Evolutionary conservation across 2,888 invertebrate genomes (phyloP).

Genomic region (Villa cingulata): DNA sequence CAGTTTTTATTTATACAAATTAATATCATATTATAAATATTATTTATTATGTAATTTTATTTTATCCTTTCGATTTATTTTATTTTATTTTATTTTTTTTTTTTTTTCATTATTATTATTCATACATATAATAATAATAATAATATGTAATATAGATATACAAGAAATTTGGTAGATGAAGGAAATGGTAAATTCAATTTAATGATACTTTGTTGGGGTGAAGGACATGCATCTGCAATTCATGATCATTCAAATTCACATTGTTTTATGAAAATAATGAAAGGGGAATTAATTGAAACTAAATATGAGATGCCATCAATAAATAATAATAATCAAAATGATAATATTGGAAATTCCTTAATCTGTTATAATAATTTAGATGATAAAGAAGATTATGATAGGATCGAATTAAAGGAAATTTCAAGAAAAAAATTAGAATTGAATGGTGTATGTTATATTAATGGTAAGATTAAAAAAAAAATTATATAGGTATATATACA

Average conservation of each 20-base stretch:
- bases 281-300: constrained; percentile 71
- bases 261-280: constrained; percentile 92
- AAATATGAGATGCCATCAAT: constrained; percentile 31
- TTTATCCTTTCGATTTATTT: no score
- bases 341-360: constrained; percentile 16
- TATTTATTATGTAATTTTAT: no score
- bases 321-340: constrained; percentile 5
- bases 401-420: constrained; percentile 48
- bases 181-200: constrained; percentile 97
- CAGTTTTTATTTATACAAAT: no score
- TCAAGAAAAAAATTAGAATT: constrained; percentile 49
- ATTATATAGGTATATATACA: not conserved
- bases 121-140: no score
- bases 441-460: constrained; percentile 87
- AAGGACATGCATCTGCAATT: constrained; percentile 85
- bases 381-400: constrained; percentile 29
- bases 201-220: constrained; percentile 97
- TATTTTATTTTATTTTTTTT: no score
- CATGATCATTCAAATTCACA: constrained; percentile 95
- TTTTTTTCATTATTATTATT: no score
- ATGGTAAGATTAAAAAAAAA: constrained; percentile 46
- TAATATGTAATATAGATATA: constrained; percentile 74
- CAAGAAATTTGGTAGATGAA: constrained; percentile 85
- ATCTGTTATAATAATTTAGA: constrained; percentile 11
- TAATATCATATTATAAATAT: no score